Evolutionary conservation across 2,888 invertebrate species (phyloP), one percentile per base, ranked within the genome.

Genomic region (Lepeophtheirus nordmannii): DNA sequence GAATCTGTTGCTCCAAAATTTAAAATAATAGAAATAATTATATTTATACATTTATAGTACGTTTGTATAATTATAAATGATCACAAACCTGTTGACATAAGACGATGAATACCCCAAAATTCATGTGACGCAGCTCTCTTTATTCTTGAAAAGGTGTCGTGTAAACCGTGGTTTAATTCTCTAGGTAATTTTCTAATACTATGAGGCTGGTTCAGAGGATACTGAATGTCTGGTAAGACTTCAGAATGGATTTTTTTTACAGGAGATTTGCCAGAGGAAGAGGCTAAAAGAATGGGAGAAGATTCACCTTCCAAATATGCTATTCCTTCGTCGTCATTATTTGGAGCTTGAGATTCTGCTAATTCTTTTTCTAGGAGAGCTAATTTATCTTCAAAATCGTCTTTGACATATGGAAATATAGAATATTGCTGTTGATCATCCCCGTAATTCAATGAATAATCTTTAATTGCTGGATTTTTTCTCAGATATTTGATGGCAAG

Each of bases 401-500:
- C 22, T 12, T 53, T 53, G 10, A 20, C 20, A 10, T 66, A 46
- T 38, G 66, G 66, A 8, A 66, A 23, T 14, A 66, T 46, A 22
- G 38, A 38, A 37, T 60, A 66, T 12, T 38, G 60, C 37, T 60
- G 37, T 10, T 63, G 46, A 38, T 46, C 53, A 37, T 63, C 63
- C n/a, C 53, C 38, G 23, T 20, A 22, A n/a, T 11, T 20, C 10
- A 22, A 23, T n/a, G 37, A 17, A 46, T 60, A 58, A 14, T 66
- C 66, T 9, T 22, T 62, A 10, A 37, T 10, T 17, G 17, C 23
- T 1, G 78, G 77, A 71, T 79, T 76, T 7, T 73, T 70, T 63
- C 72, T 70, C 1, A 78, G 69, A 72, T 76, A 81, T 58, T 76
- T 73, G 57, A 77, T 74, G 0, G 78, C 78, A 68, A 79, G 77